Percentiles rank a stretch among this genome's conserved stretches.
phyloP scores from a whole-genome alignment of 2,797 vertebrate genomes.

The Lutjanus argentimaculatus region DNA sequence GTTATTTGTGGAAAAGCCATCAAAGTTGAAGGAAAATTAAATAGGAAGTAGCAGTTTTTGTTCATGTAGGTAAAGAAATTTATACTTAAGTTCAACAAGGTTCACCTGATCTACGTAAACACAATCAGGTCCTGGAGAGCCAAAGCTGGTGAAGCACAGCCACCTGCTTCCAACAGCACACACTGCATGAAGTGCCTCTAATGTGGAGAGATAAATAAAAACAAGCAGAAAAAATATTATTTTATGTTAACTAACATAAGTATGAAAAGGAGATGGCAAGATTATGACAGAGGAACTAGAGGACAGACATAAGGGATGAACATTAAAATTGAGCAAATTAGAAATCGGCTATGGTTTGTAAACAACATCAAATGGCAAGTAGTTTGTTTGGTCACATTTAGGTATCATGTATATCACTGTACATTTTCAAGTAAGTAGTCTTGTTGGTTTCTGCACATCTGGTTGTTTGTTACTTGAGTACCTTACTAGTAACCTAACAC shows the following conservation, averaged over 20 bases:
- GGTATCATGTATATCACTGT: too few species aligned
- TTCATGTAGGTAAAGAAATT: not conserved
- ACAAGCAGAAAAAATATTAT: not conserved
- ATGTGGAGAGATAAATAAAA: conserved; percentile 10
- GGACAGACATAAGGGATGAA: not conserved
- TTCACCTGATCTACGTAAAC: conserved; percentile 94
- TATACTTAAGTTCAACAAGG: not conserved
- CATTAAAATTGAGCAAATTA: not conserved
- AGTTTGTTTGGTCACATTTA: too few species aligned
- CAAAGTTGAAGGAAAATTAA: not conserved
- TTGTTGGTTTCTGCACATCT: too few species aligned
- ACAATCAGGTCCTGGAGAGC: conserved; percentile 93
- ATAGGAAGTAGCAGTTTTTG: not conserved
- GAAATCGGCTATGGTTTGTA: not conserved
- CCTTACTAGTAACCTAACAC: too few species aligned
- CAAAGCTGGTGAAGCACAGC: conserved; percentile 90
- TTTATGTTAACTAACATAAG: not conserved
- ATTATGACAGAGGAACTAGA: not conserved
- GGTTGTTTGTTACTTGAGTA: too few species aligned
- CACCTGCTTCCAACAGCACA: conserved; percentile 94
- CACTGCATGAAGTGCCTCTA: conserved; percentile 95
- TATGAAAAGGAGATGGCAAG: not conserved
- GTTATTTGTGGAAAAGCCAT: not conserved
- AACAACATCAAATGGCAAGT: too few species aligned
- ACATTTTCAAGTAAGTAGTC: not conserved